Evolutionary conservation across 1,140 invertebrate genomes (phyloP).

Genomic region (Phocides pigmalion): DNA sequence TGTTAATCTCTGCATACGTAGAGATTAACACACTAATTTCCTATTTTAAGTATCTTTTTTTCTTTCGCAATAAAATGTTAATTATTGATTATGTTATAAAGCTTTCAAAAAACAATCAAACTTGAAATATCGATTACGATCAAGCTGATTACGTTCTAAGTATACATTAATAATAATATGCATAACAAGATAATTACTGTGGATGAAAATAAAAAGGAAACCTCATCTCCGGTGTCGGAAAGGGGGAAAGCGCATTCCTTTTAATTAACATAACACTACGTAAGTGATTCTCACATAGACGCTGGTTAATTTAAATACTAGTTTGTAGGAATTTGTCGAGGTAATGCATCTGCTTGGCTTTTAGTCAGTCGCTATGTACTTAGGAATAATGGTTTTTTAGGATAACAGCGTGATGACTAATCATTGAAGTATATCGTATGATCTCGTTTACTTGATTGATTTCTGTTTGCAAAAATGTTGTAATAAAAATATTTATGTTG

Average conservation of each 20-base stretch:
- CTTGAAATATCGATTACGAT: no score
- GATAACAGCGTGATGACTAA: neutral
- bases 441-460: neutral
- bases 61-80: no score
- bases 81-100: no score
- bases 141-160: no score
- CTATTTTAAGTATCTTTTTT: no score
- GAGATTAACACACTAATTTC: no score
- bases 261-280: conserved; percentile 22
- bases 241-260: conserved; percentile 19
- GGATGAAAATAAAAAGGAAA: conserved; percentile 11
- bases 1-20: no score
- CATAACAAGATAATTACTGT: neutral
- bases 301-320: conserved; percentile 26
- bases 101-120: no score
- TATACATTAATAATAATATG: neutral
- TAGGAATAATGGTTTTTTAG: neutral
- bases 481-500: no score
- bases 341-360: conserved; percentile 26
- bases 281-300: conserved; percentile 20
- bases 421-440: neutral
- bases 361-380: conserved; percentile 1
- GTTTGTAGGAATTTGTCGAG: conserved; percentile 24
- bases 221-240: conserved; percentile 15
- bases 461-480: neutral